These are phyloP conservation scores for Oenanthe melanoleuca DNA, from an alignment of 2,113 vertebrate genomes.

Conservation along the genomic window DNA sequence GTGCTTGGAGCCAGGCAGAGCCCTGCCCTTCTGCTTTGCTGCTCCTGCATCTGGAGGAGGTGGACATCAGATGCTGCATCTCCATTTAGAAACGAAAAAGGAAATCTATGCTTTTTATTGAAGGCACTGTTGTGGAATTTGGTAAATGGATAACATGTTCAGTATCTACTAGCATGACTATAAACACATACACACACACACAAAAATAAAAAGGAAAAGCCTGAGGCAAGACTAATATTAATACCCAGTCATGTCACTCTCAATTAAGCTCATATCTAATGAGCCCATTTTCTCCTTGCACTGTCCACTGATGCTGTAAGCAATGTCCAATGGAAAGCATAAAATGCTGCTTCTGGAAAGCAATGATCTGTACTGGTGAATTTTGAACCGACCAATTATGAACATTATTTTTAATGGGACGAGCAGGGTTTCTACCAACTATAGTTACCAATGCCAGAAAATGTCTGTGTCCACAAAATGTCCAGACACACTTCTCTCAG, in stretches of 20 bases:
- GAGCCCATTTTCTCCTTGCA: slow-evolving; percentile 62
- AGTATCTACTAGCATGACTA: slow-evolving; percentile 12
- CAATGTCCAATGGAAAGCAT: slow-evolving; percentile 63
- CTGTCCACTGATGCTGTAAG: slow-evolving; percentile 67
- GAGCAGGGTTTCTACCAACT: not conserved
- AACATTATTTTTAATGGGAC: slow-evolving; percentile 37
- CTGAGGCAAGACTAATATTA: slow-evolving; percentile 65
- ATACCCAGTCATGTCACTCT: slow-evolving; percentile 67
- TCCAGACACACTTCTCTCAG: not conserved
- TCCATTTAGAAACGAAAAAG: not conserved
- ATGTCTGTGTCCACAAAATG: slow-evolving; percentile 29
- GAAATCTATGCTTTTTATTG: not conserved
- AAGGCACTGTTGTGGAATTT: not conserved
- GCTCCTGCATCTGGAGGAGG: not conserved
- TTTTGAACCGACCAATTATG: slow-evolving; percentile 20
- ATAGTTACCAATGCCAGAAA: not conserved
- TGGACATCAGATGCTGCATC: not conserved
- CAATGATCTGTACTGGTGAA: slow-evolving; percentile 64
- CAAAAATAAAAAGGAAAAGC: slow-evolving; percentile 41
- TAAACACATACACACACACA: not conserved
- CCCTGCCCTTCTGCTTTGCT: not conserved
- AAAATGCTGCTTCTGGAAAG: slow-evolving; percentile 49
- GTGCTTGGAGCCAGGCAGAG: not conserved
- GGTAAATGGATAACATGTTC: not conserved
- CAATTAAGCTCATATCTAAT: slow-evolving; percentile 67